Evolutionary conservation across 2,888 invertebrate species (phyloP).

Genomic region (Acheta domesticus): DNA sequence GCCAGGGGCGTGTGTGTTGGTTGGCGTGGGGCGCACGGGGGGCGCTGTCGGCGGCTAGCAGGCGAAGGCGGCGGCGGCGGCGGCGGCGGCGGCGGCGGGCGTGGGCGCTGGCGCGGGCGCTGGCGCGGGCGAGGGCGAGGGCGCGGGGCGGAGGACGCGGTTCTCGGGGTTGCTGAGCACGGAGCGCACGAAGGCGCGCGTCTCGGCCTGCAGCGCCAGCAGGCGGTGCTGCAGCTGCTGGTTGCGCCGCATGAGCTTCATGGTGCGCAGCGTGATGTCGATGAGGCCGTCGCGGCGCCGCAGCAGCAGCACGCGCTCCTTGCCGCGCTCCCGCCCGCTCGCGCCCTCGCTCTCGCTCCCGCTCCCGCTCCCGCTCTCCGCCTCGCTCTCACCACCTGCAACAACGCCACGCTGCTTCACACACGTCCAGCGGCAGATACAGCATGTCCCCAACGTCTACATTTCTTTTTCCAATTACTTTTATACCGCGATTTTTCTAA

Average conservation of each 20-base stretch:
- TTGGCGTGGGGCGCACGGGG: no score
- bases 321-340: not conserved
- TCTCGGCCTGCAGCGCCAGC: slow-evolving; percentile 59
- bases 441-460: no score
- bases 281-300: slow-evolving; percentile 51
- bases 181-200: slow-evolving; percentile 55
- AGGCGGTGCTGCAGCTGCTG: slow-evolving; percentile 59
- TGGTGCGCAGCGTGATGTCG: slow-evolving; percentile 61
- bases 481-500: no score
- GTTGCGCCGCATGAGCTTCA: slow-evolving; percentile 61
- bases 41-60: no score
- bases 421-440: no score
- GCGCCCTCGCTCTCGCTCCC: no score
- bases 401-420: no score
- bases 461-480: no score
- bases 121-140: not conserved
- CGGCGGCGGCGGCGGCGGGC: not conserved
- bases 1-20: no score
- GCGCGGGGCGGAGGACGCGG: not conserved
- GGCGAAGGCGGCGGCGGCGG: not conserved
- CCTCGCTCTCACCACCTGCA: no score
- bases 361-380: no score
- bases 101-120: not conserved
- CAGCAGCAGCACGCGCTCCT: slow-evolving; percentile 30
- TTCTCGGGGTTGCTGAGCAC: slow-evolving; percentile 25